phyloP scores from a whole-genome alignment of 2,113 vertebrate genomes.

The Peucedramus taeniatus region DNA sequence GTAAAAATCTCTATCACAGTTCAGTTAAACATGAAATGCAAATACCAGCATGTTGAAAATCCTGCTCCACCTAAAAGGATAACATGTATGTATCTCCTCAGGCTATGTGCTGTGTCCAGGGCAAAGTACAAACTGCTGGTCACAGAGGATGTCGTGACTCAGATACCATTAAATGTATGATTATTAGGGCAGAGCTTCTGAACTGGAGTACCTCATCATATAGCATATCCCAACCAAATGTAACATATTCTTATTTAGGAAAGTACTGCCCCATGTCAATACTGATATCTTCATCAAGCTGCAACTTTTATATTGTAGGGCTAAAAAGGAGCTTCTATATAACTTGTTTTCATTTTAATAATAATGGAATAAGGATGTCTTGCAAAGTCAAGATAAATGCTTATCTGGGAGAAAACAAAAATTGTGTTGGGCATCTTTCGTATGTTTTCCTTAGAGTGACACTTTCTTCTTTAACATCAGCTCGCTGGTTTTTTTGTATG shows the following conservation, averaged over 20 bases:
- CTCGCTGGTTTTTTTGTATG: not conserved
- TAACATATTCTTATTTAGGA: not conserved
- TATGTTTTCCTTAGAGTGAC: not conserved
- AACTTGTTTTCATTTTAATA: not conserved
- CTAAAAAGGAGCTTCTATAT: not conserved
- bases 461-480: not conserved
- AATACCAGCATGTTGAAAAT: constrained; percentile 22
- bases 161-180: not conserved
- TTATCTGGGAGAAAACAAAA: not conserved
- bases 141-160: not conserved
- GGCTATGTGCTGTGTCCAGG: not conserved
- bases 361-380: not conserved
- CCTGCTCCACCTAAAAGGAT: constrained; percentile 47
- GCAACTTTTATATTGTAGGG: not conserved
- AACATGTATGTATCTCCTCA: not conserved
- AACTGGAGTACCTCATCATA: not conserved
- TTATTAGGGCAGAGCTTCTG: not conserved
- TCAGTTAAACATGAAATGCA: constrained; percentile 20
- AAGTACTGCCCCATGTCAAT: not conserved
- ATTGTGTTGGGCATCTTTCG: not conserved
- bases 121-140: not conserved
- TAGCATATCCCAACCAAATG: not conserved
- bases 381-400: not conserved
- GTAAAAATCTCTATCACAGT: not conserved
- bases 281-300: not conserved